A percentile compares a stretch with the other conserved stretches of the same genome.
phyloP scores from a whole-genome alignment of 2,888 invertebrate genomes.

The Acheta domesticus region DNA sequence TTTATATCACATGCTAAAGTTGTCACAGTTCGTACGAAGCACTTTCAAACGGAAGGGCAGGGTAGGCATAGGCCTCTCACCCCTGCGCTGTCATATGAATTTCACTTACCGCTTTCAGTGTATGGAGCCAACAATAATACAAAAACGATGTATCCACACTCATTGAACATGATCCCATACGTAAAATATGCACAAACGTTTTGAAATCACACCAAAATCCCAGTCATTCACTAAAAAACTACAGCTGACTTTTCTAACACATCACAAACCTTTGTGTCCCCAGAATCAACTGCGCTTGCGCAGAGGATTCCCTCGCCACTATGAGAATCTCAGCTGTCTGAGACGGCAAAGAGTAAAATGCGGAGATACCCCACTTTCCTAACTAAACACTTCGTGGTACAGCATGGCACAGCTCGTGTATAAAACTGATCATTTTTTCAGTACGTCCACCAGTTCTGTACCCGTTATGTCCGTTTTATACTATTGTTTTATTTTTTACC shows the following conservation, averaged over 20 bases:
- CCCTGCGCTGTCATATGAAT: constrained; percentile 29
- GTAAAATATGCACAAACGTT: constrained; percentile 31
- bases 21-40: constrained; percentile 21
- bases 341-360: background rate
- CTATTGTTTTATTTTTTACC: too few relatives aligned
- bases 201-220: constrained; percentile 35
- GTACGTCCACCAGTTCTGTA: too few relatives aligned
- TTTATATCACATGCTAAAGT: constrained; percentile 23
- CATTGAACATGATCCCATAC: constrained; percentile 55
- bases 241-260: constrained; percentile 56
- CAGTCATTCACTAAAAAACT: constrained; percentile 40
- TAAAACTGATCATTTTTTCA: too few relatives aligned
- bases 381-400: background rate
- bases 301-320: background rate
- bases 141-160: constrained; percentile 64
- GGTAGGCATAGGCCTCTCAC: constrained; percentile 24
- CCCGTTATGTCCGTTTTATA: too few relatives aligned
- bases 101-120: constrained; percentile 66
- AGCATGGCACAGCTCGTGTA: background rate
- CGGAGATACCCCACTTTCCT: background rate
- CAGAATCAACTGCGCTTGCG: constrained; percentile 30
- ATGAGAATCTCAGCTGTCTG: constrained; percentile 29
- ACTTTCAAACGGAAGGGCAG: constrained; percentile 30
- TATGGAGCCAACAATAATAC: constrained; percentile 65
- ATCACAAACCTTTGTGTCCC: constrained; percentile 56